Conservation (phyloP, 2,113 vertebrate genomes). For the Myotis davidii region DNA sequence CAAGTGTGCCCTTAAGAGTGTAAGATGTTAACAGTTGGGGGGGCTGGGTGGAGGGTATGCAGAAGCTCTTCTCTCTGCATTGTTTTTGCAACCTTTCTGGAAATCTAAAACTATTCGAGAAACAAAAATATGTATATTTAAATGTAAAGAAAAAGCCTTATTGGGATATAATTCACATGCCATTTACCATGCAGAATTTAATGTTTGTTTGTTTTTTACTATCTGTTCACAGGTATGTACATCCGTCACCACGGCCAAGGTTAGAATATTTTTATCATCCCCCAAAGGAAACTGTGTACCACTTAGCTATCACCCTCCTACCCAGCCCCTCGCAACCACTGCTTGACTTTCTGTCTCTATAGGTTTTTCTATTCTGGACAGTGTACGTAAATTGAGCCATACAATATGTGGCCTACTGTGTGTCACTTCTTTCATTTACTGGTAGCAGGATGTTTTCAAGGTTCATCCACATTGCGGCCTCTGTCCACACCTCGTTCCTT, state of each 20-base stretch:
- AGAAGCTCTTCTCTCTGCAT: too few relatives aligned
- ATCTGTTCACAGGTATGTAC: not conserved
- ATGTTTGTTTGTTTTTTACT: too few relatives aligned
- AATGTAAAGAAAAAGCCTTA: too few relatives aligned
- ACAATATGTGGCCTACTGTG: rapidly evolving
- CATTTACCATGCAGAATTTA: too few relatives aligned
- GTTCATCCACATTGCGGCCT: rapidly evolving
- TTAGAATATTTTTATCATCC: not conserved
- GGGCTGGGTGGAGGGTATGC: too few relatives aligned
- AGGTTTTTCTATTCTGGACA: not conserved
- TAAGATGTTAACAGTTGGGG: too few relatives aligned
- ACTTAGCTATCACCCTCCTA: too few relatives aligned
- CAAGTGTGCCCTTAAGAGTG: too few relatives aligned
- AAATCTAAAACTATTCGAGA: too few relatives aligned
- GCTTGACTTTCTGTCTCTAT: not conserved
- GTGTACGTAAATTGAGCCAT: rapidly evolving
- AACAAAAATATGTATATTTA: too few relatives aligned
- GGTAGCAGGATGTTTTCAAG: not conserved
- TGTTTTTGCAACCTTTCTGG: too few relatives aligned
- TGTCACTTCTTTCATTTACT: not conserved
- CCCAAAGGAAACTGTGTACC: rapidly evolving
- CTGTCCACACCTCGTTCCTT: rapidly evolving
- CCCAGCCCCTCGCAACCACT: not conserved
- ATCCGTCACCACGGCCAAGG: not conserved
- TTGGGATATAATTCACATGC: too few relatives aligned